phyloP scores from a whole-genome alignment of 2,113 vertebrate species.

The Lophochroa leadbeateri region DNA sequence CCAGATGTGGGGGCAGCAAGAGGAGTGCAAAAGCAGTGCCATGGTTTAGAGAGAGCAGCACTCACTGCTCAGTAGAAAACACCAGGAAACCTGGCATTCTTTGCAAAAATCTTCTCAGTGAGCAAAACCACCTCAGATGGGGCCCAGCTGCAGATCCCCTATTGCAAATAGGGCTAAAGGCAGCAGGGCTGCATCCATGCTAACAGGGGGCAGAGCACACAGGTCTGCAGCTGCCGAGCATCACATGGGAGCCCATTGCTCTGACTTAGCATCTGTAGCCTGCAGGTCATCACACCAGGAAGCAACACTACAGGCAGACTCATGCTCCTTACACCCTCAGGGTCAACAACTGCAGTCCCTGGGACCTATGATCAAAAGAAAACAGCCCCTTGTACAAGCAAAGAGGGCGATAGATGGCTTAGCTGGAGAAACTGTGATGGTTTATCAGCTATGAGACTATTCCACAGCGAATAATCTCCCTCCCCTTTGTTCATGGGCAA shows the following conservation, averaged over 20 bases:
- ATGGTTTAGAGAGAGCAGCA: background rate
- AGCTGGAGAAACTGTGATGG: background rate
- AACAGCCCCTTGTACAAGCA: background rate
- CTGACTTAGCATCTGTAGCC: background rate
- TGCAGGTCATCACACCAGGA: background rate
- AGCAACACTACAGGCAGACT: background rate
- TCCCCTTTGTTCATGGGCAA: background rate
- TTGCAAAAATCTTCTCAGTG: background rate
- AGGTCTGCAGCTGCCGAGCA: background rate
- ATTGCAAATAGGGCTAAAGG: background rate
- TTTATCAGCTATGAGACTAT: background rate
- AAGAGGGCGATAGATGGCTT: background rate
- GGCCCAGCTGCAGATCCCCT: background rate
- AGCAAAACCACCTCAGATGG: background rate
- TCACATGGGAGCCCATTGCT: accelerated
- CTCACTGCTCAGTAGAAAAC: background rate
- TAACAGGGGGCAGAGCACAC: accelerated
- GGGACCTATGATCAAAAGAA: background rate
- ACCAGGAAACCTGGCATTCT: background rate
- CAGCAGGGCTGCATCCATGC: background rate
- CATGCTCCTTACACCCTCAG: background rate
- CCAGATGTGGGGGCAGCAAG: background rate
- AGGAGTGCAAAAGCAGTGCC: background rate
- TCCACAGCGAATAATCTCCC: background rate
- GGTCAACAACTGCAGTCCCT: background rate